Percentiles rank a stretch among this genome's conserved stretches.
Evolutionary conservation across 2,888 invertebrate species (phyloP).

Genomic region (Seira ritae): DNA sequence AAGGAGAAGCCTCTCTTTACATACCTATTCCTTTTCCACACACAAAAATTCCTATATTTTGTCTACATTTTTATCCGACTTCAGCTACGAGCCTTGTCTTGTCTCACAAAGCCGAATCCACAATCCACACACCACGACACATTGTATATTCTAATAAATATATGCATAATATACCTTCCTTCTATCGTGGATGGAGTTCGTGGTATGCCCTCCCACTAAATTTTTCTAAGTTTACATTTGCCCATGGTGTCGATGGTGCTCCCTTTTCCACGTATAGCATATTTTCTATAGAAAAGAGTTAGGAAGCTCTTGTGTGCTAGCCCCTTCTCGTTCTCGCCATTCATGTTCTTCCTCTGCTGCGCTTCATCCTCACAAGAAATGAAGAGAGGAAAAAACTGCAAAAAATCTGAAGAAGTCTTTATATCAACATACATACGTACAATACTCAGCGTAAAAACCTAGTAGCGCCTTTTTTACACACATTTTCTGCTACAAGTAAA

Average conservation of each 20-base stretch:
- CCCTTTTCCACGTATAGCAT: constrained; percentile 9
- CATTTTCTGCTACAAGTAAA: neutral
- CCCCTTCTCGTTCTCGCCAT: neutral
- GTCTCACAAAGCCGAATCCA: constrained; percentile 2
- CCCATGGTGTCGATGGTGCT: neutral
- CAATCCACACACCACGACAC: neutral
- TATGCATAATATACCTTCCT: neutral
- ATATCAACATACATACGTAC: neutral
- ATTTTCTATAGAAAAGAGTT: constrained; percentile 1
- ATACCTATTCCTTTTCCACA: constrained; percentile 34
- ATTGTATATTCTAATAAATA: no score
- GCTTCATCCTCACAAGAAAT: neutral
- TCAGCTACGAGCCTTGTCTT: neutral
- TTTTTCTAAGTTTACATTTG: constrained; percentile 1
- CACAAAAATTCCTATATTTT: constrained; percentile 23
- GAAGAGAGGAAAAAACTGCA: no score
- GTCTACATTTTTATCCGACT: neutral
- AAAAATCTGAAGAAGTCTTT: neutral
- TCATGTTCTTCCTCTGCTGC: neutral
- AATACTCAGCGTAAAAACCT: no score
- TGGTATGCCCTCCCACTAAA: constrained; percentile 13
- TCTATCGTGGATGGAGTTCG: constrained; percentile 11
- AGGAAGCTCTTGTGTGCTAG: neutral
- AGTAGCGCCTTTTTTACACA: constrained; percentile 1
- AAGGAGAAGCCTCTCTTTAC: constrained; percentile 34